Evolutionary conservation across 2,888 invertebrate species (phyloP), one percentile per base, ranked within the genome.

Genomic region (Galerucella pusilla): DNA sequence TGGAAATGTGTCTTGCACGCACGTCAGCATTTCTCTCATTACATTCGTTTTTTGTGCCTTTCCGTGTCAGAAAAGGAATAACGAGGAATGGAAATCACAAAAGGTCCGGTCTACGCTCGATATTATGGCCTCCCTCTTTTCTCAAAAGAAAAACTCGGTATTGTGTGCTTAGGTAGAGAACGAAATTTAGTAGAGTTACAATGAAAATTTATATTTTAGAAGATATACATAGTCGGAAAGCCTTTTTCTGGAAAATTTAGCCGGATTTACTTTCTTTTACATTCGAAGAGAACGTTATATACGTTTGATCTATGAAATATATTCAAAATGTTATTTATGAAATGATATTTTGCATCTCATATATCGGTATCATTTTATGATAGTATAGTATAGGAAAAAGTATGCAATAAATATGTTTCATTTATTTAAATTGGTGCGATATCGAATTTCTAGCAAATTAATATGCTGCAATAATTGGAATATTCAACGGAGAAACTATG

Each of bases 11-110:
- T 67, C 75, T 60, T 75, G 68, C 78, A 79, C 79, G 80, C 81
- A 81, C 78, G 81, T 81, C 80, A 79, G 82, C 80, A 77, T 80
- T 81, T 80, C 82, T 79, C 81, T 79, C 82, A 81, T 81, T 82
- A 80, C 75, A 70, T 67, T 59, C 64, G 54, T 71, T 68, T 77
- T 74, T 75, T 71, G 69, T 77, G 72, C 74, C 66, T 52, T 69
- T 63, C 52, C 72, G 72, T 72, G 71, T 72, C 57, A 72, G 69
- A 71, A 73, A 76, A 63, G 73, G 64, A 66, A 74, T 73, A 72
- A 75, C 75, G 72, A 75, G 73, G 61, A 66, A 65, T 52, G 70
- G 61, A 63, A 70, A 75, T 73, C 73, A 75, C 75, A 75, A 75
- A 75, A 73, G 73, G 73, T 73, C 73, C 67, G 66, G 61, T 66